phyloP scores from a whole-genome alignment of 2,113 vertebrate species.

The Capreolus pygargus region DNA sequence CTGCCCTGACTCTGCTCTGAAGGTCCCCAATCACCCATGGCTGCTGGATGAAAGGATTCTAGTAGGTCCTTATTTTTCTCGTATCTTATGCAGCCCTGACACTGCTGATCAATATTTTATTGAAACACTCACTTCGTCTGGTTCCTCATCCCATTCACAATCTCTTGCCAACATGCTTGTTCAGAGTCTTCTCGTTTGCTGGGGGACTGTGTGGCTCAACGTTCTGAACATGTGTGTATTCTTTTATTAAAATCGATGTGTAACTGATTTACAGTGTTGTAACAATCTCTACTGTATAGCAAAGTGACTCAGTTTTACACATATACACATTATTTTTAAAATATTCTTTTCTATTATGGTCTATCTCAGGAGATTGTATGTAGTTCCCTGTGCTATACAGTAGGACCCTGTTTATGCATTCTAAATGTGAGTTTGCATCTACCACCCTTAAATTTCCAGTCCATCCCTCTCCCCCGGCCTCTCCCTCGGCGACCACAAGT shows the following conservation, averaged over 20 bases:
- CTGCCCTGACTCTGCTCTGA: not conserved
- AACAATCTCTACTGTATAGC: not conserved
- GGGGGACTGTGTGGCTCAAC: not conserved
- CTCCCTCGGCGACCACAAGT: not conserved
- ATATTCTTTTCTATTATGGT: not conserved
- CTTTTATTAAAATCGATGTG: not conserved
- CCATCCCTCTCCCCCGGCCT: not conserved
- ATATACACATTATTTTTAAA: not conserved
- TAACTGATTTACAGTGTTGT: not conserved
- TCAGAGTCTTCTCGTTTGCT: not conserved
- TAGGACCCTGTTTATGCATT: not conserved
- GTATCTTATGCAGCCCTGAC: not conserved
- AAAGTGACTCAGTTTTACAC: not conserved
- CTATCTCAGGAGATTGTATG: not conserved
- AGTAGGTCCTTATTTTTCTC: not conserved
- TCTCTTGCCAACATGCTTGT: not conserved
- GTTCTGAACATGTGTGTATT: not conserved
- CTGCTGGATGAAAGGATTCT: not conserved
- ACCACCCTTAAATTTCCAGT: not conserved
- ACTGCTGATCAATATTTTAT: not conserved
- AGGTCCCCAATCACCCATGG: not conserved
- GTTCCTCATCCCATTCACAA: not conserved
- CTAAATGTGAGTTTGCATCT: not conserved
- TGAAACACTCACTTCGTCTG: not conserved
- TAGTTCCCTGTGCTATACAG: not conserved